Evolutionary conservation across 2,888 invertebrate species (phyloP).

Genomic region (Oscheius sp.): DNA sequence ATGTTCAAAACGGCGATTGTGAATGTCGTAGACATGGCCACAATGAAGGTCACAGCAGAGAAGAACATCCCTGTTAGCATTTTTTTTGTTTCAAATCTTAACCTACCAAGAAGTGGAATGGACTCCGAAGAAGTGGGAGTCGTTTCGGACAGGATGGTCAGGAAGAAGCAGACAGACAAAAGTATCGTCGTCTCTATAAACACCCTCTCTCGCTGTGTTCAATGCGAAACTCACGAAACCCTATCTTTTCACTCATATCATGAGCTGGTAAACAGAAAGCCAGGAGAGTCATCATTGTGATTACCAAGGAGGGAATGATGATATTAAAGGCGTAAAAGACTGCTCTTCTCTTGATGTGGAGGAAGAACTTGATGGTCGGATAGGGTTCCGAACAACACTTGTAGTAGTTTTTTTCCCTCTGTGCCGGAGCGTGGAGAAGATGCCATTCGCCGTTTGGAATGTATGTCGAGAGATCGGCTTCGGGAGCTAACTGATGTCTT

Average conservation of each 20-base stretch:
- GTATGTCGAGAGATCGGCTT: slow-evolving; percentile 63
- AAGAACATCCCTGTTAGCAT: slow-evolving; percentile 58
- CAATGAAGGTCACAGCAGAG: slow-evolving; percentile 63
- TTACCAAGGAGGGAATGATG: slow-evolving; percentile 63
- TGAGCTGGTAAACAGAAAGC: slow-evolving; percentile 65
- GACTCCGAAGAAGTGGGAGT: slow-evolving; percentile 91
- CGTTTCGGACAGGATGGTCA: slow-evolving; percentile 96
- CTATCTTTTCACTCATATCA: slow-evolving; percentile 68
- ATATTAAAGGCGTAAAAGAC: slow-evolving; percentile 66
- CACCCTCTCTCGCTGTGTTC: background rate
- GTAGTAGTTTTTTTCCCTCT: slow-evolving; percentile 74
- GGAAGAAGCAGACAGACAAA: slow-evolving; percentile 95
- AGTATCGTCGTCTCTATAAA: slow-evolving; percentile 68
- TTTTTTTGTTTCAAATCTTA: background rate
- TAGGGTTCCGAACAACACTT: slow-evolving; percentile 86
- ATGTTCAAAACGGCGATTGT: slow-evolving; percentile 63
- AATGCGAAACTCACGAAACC: slow-evolving; percentile 54
- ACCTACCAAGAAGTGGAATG: slow-evolving; percentile 57
- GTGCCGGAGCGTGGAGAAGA: slow-evolving; percentile 68
- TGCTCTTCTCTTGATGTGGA: slow-evolving; percentile 52
- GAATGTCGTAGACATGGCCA: slow-evolving; percentile 64
- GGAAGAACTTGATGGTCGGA: slow-evolving; percentile 75
- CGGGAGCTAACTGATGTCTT: slow-evolving; percentile 39
- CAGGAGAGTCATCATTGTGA: slow-evolving; percentile 71
- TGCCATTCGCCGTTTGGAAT: slow-evolving; percentile 66